Evolutionary conservation across 92 coral and sea anemone genomes (phyloP).

Genomic region (Muricea muricata): DNA sequence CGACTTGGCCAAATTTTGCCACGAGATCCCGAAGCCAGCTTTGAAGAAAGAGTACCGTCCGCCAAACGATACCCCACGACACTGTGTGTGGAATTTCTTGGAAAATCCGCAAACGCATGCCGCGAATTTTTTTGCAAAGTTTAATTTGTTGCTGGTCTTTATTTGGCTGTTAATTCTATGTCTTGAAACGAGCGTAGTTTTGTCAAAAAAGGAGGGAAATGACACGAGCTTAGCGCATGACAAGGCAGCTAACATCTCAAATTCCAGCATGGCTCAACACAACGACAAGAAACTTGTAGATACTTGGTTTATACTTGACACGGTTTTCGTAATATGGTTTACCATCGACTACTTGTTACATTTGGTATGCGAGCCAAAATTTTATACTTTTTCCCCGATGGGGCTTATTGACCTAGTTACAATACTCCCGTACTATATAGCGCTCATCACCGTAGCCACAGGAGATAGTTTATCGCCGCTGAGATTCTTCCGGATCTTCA

Average conservation of each 20-base stretch:
- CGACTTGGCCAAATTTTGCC: constrained; percentile 46
- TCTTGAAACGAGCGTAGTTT: neutral
- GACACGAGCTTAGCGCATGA: neutral
- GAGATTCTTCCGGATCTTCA: constrained; percentile 74
- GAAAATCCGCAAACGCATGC: constrained; percentile 18
- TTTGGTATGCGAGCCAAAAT: constrained; percentile 56
- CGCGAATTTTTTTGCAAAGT: neutral
- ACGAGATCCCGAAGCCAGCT: neutral
- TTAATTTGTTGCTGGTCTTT: neutral
- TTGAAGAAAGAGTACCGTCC: neutral
- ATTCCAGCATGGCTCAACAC: too few relatives aligned
- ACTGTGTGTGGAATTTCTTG: constrained; percentile 19
- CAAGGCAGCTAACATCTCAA: too few relatives aligned
- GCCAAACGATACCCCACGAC: neutral
- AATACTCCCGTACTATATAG: constrained; percentile 76
- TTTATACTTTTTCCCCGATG: constrained; percentile 61
- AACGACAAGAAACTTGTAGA: too few relatives aligned
- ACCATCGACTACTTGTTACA: constrained; percentile 73
- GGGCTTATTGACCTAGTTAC: constrained; percentile 78
- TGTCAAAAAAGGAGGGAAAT: neutral
- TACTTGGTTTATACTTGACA: constrained; percentile 54
- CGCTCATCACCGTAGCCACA: constrained; percentile 61
- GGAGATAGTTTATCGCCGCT: constrained; percentile 48
- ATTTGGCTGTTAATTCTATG: constrained; percentile 2
- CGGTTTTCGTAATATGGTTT: constrained; percentile 77